Evolutionary conservation across 2,113 vertebrate species (phyloP), one percentile per base, ranked within the genome.

Genomic region (Callipepla californica): DNA sequence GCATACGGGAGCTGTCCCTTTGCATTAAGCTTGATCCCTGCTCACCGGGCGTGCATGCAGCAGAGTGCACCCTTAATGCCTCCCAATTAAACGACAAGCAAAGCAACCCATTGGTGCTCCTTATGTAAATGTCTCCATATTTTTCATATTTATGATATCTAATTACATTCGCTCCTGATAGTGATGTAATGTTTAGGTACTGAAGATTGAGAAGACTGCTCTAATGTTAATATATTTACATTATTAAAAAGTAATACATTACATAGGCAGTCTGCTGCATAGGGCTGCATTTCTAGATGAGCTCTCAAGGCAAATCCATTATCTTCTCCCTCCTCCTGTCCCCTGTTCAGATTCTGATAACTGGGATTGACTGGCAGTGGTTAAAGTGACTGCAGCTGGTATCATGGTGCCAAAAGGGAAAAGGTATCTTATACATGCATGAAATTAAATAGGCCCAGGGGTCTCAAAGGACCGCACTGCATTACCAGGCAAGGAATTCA

Each of bases 141-240:
- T 97, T 96, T 96, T 97, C 95, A 97, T 88, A 94, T 97, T 97
- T 97, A 93, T 87, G 86, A 42, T 97, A 95, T 91, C 91, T 97
- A 97, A 98, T 97, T 96, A 93, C 82, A n/a, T 91, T 96, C 95
- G 34, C 83, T 95, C 11, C 87, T 84, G 74, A 93, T 96, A 90
- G 85, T 96, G 95, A 97, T 96, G 78, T 90, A 97, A 98, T 89
- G 84, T 95, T 97, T 96, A 95, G 86, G 79, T 95, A 87, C 82
- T 44, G 85, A 85, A 88, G 80, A 94, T 66, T 95, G 95, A 97
- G 96, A 96, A 82, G 94, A n/a, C 70, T 4, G 36, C 83, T 92
- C 74, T 96, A 94, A 95, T 69, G 77, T 92, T 96, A 94, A 96
- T 96, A 91, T 96, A 97, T 97, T 97, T 96, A 94, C 88, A 91